These are phyloP conservation scores for Circaetus gallicus DNA, from an alignment of 2,113 vertebrate genomes.

Conservation along the genomic window DNA sequence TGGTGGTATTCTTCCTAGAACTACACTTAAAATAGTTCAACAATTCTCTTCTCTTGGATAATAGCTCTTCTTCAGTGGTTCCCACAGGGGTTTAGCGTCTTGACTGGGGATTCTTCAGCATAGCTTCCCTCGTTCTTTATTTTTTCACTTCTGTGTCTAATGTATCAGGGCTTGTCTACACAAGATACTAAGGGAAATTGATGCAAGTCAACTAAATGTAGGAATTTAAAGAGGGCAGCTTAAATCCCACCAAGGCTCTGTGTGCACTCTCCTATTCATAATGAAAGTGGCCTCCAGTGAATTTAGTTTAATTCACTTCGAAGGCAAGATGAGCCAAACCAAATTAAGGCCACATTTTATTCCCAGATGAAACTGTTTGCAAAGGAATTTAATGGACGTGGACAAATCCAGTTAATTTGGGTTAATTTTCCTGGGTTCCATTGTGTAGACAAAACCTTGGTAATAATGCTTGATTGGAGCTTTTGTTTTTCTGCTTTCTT, in stretches of 20 bases:
- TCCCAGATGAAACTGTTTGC: not conserved
- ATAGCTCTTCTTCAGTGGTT: not conserved
- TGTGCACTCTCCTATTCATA: not conserved
- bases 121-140: not conserved
- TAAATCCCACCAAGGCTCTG: not conserved
- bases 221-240: not conserved
- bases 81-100: not conserved
- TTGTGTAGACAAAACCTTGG: not conserved
- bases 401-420: not conserved
- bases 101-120: not conserved
- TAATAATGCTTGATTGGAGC: not conserved
- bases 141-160: not conserved
- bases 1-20: not conserved
- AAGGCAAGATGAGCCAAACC: not conserved
- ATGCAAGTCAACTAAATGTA: not conserved
- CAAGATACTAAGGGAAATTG: not conserved
- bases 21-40: not conserved
- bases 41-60: not conserved
- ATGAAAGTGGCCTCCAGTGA: not conserved
- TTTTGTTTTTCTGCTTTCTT: not conserved
- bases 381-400: not conserved
- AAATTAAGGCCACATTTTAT: slow-evolving; percentile 3
- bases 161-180: not conserved
- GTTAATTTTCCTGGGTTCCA: not conserved
- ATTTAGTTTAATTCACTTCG: not conserved